Evolutionary conservation across 37 sponge, comb jelly and placozoan species (phyloP), one percentile per base, ranked within the genome.

Genomic region (Spongilla lacustris): DNA sequence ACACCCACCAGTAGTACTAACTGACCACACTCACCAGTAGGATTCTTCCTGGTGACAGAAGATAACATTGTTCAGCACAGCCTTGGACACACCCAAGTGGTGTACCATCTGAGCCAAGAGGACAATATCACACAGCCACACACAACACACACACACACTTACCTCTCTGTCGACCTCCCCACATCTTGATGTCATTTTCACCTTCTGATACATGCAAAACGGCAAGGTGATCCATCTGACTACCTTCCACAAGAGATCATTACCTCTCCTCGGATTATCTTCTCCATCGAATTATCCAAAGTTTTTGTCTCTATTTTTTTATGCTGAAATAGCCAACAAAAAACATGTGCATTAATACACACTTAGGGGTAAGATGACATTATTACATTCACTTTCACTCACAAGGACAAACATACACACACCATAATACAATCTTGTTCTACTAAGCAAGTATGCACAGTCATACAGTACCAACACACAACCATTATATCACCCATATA

Each of bases 21-120:
- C 58, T 58, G 58, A 14, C 58, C 58, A 50, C 67, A 80, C 89
- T 1, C 22, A 94, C 98, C 99, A 99, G n/a, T 84, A 70, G 0
- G 96, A 89, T 36, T 99, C 99, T 81, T 99, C 99, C 69, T 99
- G 99, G 69, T 99, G 99, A 70, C 99, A 99, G 91, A 99, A 97
- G 14, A 99, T 91, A 69, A 99, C 99, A 58, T 93, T 85, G 73
- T 84, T 95, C 48, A 99, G 89, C 27, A 99, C 95, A 68, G 96
- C 92, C 69, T 90, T 93, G 28, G 96, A 94, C 36, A 99, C 99
- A 26, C 99, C 99, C 76, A 99, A 66, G 28, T 83, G 87, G 31
- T 67, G 29, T 0, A 92, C 70, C 99, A 99, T 99, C 93, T 97
- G 48, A 13, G 5, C 19, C 23, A 30, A 75, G 4, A 74, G 49